phyloP scores from a whole-genome alignment of 2,888 invertebrate species.

The Lasioglossum leucozonium region DNA sequence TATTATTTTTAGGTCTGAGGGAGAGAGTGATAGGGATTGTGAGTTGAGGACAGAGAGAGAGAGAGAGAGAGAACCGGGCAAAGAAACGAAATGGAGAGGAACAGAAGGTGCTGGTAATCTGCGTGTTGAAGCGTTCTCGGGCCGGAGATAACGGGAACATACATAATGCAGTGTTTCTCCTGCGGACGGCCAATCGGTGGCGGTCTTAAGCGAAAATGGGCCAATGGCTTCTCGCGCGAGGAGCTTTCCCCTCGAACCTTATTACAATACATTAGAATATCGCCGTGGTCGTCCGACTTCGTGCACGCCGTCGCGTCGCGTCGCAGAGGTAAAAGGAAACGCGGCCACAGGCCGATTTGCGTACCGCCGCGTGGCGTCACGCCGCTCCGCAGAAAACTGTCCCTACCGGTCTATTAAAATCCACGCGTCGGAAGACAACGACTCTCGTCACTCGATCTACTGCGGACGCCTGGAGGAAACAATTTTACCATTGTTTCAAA shows the following conservation, averaged over 20 bases:
- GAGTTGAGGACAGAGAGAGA: neutral
- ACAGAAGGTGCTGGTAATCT: constrained; percentile 72
- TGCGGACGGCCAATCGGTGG: constrained; percentile 74
- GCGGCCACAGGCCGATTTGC: constrained; percentile 41
- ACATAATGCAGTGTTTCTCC: constrained; percentile 79
- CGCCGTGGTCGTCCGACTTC: constrained; percentile 58
- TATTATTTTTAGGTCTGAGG: constrained; percentile 8
- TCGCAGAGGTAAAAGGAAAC: constrained; percentile 43
- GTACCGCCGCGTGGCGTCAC: too few relatives aligned
- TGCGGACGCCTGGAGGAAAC: too few relatives aligned
- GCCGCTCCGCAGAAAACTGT: constrained; percentile 39
- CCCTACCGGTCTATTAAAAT: constrained; percentile 27
- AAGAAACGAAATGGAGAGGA: constrained; percentile 42
- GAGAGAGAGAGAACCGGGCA: constrained; percentile 38
- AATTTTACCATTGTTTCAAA: too few relatives aligned
- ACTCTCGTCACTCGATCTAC: neutral
- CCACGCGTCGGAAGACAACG: neutral
- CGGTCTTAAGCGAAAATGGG: constrained; percentile 75
- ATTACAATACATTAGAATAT: constrained; percentile 78
- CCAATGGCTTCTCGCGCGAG: constrained; percentile 72
- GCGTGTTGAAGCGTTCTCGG: constrained; percentile 75
- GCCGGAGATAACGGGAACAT: constrained; percentile 76
- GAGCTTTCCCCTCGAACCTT: constrained; percentile 67
- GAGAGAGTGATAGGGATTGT: constrained; percentile 13
- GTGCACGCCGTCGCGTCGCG: constrained; percentile 25